Conservation (phyloP, 1,140 invertebrate species). For the Drosophila funebris region DNA sequence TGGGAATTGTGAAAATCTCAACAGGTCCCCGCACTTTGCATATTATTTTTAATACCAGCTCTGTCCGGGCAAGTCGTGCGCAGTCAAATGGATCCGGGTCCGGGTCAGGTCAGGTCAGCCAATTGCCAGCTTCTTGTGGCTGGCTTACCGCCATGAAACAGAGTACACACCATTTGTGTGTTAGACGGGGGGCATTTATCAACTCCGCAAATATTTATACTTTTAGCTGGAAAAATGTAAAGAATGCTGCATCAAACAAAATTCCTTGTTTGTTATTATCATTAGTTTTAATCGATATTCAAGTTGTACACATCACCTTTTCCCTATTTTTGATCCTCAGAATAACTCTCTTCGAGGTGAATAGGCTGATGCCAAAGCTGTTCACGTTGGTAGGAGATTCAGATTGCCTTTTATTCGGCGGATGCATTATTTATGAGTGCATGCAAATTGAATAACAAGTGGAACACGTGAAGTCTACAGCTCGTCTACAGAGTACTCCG, state of each 20-base stretch:
- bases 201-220: slow-evolving; percentile 56
- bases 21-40: slow-evolving; percentile 84
- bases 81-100: background rate
- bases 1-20: slow-evolving; percentile 84
- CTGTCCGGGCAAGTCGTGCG: slow-evolving; percentile 41
- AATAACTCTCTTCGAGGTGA: slow-evolving; percentile 24
- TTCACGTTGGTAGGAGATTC: background rate
- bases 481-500: too few relatives aligned
- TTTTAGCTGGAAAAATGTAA: background rate
- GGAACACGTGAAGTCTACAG: slow-evolving; percentile 50
- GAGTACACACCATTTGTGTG: slow-evolving; percentile 5
- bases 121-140: slow-evolving; percentile 50
- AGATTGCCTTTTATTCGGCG: slow-evolving; percentile 34
- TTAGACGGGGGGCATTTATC: slow-evolving; percentile 20
- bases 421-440: slow-evolving; percentile 78
- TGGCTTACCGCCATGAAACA: background rate
- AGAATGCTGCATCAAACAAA: background rate
- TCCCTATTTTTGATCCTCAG: too few relatives aligned
- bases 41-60: slow-evolving; percentile 83
- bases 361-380: background rate
- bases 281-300: slow-evolving; percentile 1
- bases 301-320: too few relatives aligned
- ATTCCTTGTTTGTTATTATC: background rate
- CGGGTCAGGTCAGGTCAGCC: slow-evolving; percentile 57
- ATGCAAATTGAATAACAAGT: slow-evolving; percentile 79